Base-by-base conservation (phyloP, 2,797 vertebrate species). In the Silurus aristotelis region DNA sequence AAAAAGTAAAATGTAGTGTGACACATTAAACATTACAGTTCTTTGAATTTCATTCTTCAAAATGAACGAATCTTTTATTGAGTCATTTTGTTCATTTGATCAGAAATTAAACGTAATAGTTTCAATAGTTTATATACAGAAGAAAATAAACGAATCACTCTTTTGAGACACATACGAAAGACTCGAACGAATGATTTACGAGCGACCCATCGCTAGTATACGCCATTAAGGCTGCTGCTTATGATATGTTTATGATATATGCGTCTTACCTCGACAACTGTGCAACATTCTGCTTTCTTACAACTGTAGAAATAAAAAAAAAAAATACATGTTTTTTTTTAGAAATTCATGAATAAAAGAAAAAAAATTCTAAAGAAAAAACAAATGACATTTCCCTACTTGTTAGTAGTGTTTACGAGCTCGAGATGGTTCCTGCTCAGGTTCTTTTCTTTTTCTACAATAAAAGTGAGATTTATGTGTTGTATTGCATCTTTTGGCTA, bases 361-460 rank as follows among this genome's bases (percentile, higher is more conserved):
- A 19, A 75, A n/a, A 9, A 8, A 38, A 13, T 83, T 20, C 56
- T 6, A n/a, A 48, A 38, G 56, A 6, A 2, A 2, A 38, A 48
- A 20, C 68, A 8, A 2, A 31, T 60, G 5, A 82, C 19, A 19
- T 71, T 64, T 12, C 48, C 43, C 67, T 94, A 99, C 98, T 95
- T 95, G 93, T 96, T 93, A 86, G 94, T 97, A 89, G 92, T 93
- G 90, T 97, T 97, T 84, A 96, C 93, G 84, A 98, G 93, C 89
- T 99, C 96, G 82, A 97, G 91, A 9, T 94, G 92, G 87, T 95
- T 95, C 89, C 94, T 95, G 55, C 94, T 91, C 63, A 92, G 31
- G 76, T 92, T 93, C 13, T 93, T 91, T 43, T 94, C 93, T 90
- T 94, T 94, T 7, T 93, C 93, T 91, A 89, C 85, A 86, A 91